Evolutionary conservation across 2,888 invertebrate genomes (phyloP).

Genomic region (Phrixothrix hirtus): DNA sequence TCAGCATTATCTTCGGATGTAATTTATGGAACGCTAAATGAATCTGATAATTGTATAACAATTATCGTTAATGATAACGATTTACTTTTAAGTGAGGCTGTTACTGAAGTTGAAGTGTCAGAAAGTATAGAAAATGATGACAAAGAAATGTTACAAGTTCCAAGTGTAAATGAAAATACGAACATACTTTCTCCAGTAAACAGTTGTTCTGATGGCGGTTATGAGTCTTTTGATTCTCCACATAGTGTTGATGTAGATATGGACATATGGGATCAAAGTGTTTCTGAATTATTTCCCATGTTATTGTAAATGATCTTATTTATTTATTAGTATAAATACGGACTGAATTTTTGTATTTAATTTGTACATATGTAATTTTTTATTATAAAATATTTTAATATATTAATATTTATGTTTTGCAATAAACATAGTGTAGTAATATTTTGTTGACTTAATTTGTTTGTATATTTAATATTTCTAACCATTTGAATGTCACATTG

Average conservation of each 20-base stretch:
- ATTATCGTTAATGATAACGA: constrained; percentile 70
- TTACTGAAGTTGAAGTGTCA: constrained; percentile 52
- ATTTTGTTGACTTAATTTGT: neutral
- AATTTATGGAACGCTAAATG: constrained; percentile 73
- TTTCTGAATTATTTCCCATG: constrained; percentile 77
- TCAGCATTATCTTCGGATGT: constrained; percentile 58
- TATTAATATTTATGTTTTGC: constrained; percentile 10
- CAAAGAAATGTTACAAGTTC: constrained; percentile 32
- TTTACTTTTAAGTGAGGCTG: constrained; percentile 58
- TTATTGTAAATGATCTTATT: constrained; percentile 59
- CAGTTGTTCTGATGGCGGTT: constrained; percentile 63
- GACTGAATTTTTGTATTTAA: constrained; percentile 5
- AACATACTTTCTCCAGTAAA: constrained; percentile 20
- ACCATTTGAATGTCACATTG: neutral
- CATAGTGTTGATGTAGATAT: constrained; percentile 48
- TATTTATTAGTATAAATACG: neutral
- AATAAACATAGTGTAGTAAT: constrained; percentile 7
- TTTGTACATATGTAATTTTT: constrained; percentile 17
- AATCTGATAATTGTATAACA: constrained; percentile 73
- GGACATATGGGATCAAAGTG: constrained; percentile 73
- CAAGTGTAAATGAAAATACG: constrained; percentile 5
- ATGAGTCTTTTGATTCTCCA: constrained; percentile 69
- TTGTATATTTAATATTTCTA: neutral
- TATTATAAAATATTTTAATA: constrained; percentile 1
- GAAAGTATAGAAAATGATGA: constrained; percentile 36